Base-by-base conservation (phyloP, 1,140 invertebrate genomes). In the Pogonognathellus flavescens region DNA sequence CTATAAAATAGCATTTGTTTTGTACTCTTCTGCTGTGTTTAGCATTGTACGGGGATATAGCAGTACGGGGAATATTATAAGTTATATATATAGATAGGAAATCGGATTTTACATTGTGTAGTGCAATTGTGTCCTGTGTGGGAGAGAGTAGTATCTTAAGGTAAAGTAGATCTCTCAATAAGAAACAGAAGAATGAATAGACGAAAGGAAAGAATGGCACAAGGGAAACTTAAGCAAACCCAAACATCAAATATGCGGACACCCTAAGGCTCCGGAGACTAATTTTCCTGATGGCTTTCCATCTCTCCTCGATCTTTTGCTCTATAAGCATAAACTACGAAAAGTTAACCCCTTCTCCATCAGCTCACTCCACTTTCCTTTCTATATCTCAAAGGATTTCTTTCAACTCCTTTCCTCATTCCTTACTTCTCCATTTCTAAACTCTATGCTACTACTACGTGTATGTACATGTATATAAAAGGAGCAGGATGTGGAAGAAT, bases 281-380 rank as follows among this genome's bases (percentile, higher is more conserved):
- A 85, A 85, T 85, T 85, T 85, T 85, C 53, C 57, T 85, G 84
- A 85, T 85, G 84, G 84, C 84, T 85, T 85, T 85, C 84, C 84
- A 60, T 85, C 57, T 80, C 80, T 81, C 50, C 31, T 66, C 22
- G 60, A 83, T 81, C 59, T 82, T 80, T 80, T 20, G 72, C 41
- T 53, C 50, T 55, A 59, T 50, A 76, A 41, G 41, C 41, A 76
- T 76, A 76, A 41, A 76, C 50, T 81, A 70, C 20, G 10, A 13
- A 57, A 22, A 81, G 50, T 55, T 81, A 81, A 55, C 50, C 50
- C 80, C 62, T 66, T 66, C 62, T 66, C 62, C 62, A 25, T 66
- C 62, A 66, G 62, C 25, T 66, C 62, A 66, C 6, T 41, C 31
- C 31, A 41, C 20, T 66, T 66, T 66, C 62, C 10, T 66, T 25